A percentile compares a stretch with the other conserved stretches of the same genome.
Evolutionary conservation across 2,888 invertebrate species (phyloP).

Genomic region (Dusona sp.): DNA sequence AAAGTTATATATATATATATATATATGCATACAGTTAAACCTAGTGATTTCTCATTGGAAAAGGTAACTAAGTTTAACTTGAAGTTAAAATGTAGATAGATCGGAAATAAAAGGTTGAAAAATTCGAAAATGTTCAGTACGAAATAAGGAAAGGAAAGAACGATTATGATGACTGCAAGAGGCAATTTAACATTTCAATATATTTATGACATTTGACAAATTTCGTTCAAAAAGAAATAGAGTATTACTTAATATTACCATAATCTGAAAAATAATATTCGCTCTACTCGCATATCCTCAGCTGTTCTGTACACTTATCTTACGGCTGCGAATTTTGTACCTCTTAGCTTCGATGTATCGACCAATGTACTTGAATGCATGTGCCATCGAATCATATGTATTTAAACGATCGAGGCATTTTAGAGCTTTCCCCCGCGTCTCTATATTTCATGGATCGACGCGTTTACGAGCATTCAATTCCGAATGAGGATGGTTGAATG

Average conservation of each 20-base stretch:
- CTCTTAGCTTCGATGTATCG: background rate
- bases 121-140: background rate
- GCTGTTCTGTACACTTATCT: background rate
- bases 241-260: background rate
- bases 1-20: conserved; percentile 15
- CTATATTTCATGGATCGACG: conserved; percentile 72
- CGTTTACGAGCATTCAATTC: conserved; percentile 71
- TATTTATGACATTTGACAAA: background rate
- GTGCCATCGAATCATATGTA: conserved; percentile 38
- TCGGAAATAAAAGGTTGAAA: background rate
- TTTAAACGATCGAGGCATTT: conserved; percentile 33
- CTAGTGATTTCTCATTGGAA: background rate
- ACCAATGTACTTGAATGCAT: background rate
- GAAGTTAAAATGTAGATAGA: background rate
- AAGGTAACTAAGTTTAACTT: background rate
- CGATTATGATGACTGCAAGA: background rate
- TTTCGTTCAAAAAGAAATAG: background rate
- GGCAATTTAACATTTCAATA: background rate
- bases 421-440: conserved; percentile 57
- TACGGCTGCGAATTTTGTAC: background rate
- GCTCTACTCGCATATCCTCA: background rate
- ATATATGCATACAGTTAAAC: background rate
- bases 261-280: background rate
- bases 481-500: conserved; percentile 72
- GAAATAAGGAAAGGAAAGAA: background rate